A percentile compares a stretch with the other conserved stretches of the same genome.
Conservation (phyloP, 2,113 vertebrate species). For the Xiphorhynchus elegans region DNA sequence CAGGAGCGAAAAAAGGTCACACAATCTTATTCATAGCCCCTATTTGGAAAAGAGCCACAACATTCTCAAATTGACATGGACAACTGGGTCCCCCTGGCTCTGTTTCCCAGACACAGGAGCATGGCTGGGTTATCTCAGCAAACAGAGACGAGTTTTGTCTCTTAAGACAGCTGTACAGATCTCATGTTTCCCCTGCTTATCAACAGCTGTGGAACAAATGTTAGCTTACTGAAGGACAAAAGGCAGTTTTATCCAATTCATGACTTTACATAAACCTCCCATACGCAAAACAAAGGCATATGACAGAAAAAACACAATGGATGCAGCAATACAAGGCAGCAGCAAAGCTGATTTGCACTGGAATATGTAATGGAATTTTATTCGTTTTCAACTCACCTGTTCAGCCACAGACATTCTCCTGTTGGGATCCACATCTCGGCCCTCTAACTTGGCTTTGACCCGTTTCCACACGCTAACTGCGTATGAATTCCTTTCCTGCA, state of each 20-base stretch:
- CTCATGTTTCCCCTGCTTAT: not conserved
- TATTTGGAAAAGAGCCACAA: not conserved
- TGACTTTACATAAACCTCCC: not conserved
- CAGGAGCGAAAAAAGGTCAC: not conserved
- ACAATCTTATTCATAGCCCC: not conserved
- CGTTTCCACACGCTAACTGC: slow-evolving; percentile 99
- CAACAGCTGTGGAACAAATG: not conserved
- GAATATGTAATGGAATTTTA: not conserved
- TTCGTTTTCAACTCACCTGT: slow-evolving; percentile 81
- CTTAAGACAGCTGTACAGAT: not conserved
- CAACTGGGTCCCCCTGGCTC: not conserved
- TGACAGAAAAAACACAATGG: not conserved
- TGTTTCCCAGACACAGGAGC: not conserved
- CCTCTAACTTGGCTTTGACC: slow-evolving; percentile 98
- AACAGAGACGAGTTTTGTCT: not conserved
- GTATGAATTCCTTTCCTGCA: slow-evolving; percentile 98
- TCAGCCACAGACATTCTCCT: slow-evolving; percentile 97
- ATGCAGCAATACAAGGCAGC: not conserved
- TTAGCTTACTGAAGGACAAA: not conserved
- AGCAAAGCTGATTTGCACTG: not conserved
- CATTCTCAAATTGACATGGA: not conserved
- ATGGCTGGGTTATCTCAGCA: not conserved
- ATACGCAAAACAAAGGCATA: not conserved
- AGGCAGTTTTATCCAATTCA: not conserved
- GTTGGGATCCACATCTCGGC: slow-evolving; percentile 95